Conservation (phyloP, 1,140 invertebrate genomes). For the Zaprionus taronus region DNA sequence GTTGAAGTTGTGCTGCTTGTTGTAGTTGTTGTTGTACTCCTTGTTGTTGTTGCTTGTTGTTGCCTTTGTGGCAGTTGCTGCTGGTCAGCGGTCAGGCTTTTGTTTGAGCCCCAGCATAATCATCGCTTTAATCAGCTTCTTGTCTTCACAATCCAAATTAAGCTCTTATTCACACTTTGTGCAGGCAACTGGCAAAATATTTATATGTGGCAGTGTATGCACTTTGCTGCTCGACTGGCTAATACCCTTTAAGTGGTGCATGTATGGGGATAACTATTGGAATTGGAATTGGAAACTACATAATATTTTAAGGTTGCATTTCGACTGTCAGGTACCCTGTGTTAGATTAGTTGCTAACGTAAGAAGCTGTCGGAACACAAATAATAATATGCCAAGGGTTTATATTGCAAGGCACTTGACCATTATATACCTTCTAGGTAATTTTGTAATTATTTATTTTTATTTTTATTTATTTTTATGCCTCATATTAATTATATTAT, state of each 20-base stretch:
- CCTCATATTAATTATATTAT: too few species aligned
- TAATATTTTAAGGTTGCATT: too few species aligned
- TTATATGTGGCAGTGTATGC: background rate
- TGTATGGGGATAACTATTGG: too few species aligned
- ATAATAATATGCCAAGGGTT: too few species aligned
- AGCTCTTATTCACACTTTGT: slow-evolving; percentile 12
- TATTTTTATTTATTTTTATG: too few species aligned
- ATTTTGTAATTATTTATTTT: too few species aligned
- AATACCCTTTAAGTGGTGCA: background rate
- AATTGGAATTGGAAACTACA: too few species aligned
- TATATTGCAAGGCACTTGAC: too few species aligned
- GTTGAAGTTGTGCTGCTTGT: background rate
- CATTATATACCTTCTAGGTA: too few species aligned
- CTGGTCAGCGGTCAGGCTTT: background rate
- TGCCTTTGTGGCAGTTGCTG: background rate
- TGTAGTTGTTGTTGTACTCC: background rate
- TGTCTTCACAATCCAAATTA: slow-evolving; percentile 6
- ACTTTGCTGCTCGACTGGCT: background rate
- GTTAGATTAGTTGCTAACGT: too few species aligned
- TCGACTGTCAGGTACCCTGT: too few species aligned
- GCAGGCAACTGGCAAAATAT: background rate
- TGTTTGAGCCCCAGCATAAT: slow-evolving; percentile 6
- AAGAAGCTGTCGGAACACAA: too few species aligned
- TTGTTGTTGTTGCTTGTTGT: background rate
- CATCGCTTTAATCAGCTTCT: slow-evolving; percentile 11